Base-by-base conservation (phyloP, 2,797 vertebrate species). In the Mormyrus hasselquistii region DNA sequence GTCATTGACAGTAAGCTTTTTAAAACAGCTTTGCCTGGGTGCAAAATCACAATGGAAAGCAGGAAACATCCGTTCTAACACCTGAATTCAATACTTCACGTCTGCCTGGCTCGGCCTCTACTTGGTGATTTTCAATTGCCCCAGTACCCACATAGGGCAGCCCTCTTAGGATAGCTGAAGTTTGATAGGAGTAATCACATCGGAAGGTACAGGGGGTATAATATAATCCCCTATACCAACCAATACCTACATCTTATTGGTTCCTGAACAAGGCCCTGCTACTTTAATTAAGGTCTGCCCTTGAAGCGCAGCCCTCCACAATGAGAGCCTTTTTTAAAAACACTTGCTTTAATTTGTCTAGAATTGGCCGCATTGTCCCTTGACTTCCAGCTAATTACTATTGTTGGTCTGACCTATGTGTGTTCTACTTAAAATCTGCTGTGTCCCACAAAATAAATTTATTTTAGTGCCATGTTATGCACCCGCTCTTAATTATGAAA, bases 241-340 rank as follows among this genome's bases (percentile, higher is more conserved):
- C 52, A 55, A 86, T 55, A 86, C 49, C 84, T 16, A 55, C 52
- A 86, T 86, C 50, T 55, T 86, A 86, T 55, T 50, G 25, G 22
- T 53, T 34, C 25, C 25, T 22, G 50, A 53, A 55, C 84, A 50
- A 55, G 84, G 84, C 84, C 84, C 52, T 52, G 82, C 50, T 57
- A 55, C 47, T 86, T 86, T 55, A 86, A 86, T 86, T 86, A 86
- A 86, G 84, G 52, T 86, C 84, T 84, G 47, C 82, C 82, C 82
- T 84, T 84, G 41, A 50, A 22, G 47, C 14, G 44, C 19, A 29
- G 8, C 10, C 82, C 82, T 9, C 8, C 82, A 50, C 82, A 84
- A 44, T 50, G 19, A 52, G 19, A 14, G 47, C 10, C 22, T 38
- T 53, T 53, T 62, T 87, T 62, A 38, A 41, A 87, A 87, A 87